Conservation (phyloP, 2,888 invertebrate genomes). For the Orgyia antiqua region DNA sequence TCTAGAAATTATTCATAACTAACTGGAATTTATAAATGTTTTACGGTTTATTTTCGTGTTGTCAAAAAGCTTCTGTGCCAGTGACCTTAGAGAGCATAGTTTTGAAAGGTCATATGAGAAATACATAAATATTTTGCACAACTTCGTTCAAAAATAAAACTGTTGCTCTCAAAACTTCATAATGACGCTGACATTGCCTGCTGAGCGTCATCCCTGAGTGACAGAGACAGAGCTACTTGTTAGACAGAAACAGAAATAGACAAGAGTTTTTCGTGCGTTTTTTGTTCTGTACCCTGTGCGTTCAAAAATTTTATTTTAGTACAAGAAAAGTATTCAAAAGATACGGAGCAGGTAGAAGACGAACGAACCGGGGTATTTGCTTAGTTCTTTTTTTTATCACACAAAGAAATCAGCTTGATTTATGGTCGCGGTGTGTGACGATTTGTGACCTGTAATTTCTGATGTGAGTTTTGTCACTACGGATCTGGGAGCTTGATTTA, state of each 20-base stretch:
- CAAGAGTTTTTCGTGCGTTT: constrained; percentile 71
- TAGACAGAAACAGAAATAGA: constrained; percentile 40
- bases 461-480: constrained; percentile 74
- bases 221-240: constrained; percentile 34
- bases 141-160: constrained; percentile 30
- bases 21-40: constrained; percentile 63
- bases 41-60: constrained; percentile 43
- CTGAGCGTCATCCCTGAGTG: constrained; percentile 50
- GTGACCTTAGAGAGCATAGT: constrained; percentile 19
- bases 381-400: constrained; percentile 65
- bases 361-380: constrained; percentile 63
- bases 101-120: constrained; percentile 20
- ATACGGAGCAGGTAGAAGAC: constrained; percentile 72
- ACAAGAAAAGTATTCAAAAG: constrained; percentile 74
- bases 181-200: constrained; percentile 46
- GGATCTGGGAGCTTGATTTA: constrained; percentile 61
- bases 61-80: constrained; percentile 27
- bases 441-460: constrained; percentile 75
- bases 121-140: constrained; percentile 24
- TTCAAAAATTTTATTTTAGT: constrained; percentile 75
- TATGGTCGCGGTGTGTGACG: constrained; percentile 68
- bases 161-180: constrained; percentile 44
- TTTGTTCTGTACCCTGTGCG: constrained; percentile 70
- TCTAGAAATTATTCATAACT: constrained; percentile 66
- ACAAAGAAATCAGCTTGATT: constrained; percentile 72